Conservation (phyloP, 2,113 vertebrate genomes). For the Brachyistius frenatus region DNA sequence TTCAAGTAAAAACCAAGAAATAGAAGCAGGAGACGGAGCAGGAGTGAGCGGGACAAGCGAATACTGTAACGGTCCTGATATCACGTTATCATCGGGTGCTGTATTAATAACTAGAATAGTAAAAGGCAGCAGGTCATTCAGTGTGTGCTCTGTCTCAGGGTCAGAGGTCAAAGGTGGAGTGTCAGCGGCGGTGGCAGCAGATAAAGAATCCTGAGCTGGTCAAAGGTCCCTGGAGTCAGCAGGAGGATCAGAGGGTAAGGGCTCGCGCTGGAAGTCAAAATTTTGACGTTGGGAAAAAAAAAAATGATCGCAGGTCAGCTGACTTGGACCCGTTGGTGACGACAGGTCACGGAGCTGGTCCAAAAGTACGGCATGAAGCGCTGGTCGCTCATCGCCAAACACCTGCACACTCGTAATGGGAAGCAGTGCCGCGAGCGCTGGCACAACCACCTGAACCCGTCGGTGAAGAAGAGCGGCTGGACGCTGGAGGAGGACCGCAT, state of each 20-base stretch:
- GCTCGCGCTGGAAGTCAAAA: too few species aligned
- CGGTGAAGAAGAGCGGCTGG: conserved; percentile 95
- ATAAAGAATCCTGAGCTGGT: conserved; percentile 91
- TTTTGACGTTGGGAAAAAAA: too few species aligned
- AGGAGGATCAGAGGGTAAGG: conserved; percentile 93
- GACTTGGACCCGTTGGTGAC: too few species aligned
- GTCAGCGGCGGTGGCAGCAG: conserved; percentile 92
- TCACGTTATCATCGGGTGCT: not conserved
- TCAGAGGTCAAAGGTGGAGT: conserved; percentile 71
- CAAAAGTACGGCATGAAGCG: conserved; percentile 92
- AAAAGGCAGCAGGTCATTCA: too few species aligned
- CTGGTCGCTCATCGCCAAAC: conserved; percentile 95
- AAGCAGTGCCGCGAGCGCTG: conserved; percentile 98
- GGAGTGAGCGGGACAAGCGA: too few species aligned
- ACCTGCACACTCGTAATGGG: conserved; percentile 91
- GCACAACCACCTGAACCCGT: conserved; percentile 97
- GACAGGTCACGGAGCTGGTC: conserved; percentile 92
- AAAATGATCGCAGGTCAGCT: too few species aligned
- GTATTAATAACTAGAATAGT: too few species aligned
- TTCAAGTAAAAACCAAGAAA: too few species aligned
- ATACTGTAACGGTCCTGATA: not conserved
- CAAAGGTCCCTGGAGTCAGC: conserved; percentile 96
- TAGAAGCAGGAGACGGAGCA: too few species aligned
- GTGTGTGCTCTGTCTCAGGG: conserved; percentile 44
- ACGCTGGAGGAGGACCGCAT: conserved; percentile 92